Evolutionary conservation across 2,113 vertebrate species (phyloP).

Genomic region (Tachuris rubrigastra): DNA sequence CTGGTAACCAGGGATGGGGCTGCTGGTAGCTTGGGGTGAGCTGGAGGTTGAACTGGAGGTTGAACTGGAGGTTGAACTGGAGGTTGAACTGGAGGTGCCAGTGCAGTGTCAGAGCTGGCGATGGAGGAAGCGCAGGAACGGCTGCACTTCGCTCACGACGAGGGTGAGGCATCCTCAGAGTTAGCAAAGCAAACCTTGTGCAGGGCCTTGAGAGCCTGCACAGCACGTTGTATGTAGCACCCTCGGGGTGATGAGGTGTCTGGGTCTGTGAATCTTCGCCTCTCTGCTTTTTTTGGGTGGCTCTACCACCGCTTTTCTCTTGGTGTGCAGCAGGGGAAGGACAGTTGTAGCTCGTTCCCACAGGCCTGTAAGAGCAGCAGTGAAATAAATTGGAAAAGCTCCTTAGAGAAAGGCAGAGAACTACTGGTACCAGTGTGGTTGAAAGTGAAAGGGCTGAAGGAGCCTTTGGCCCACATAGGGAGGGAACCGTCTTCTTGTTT

Average conservation of each 20-base stretch:
- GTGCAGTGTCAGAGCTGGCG: background rate
- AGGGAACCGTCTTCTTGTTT: constrained; percentile 8
- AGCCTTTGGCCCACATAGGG: background rate
- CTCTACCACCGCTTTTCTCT: background rate
- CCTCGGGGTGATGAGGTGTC: background rate
- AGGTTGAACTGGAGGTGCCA: background rate
- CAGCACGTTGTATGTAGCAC: background rate
- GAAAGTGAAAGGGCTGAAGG: constrained; percentile 37
- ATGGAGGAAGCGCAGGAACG: fast-evolving
- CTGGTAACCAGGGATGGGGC: background rate
- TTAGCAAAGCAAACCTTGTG: background rate
- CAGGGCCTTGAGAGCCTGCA: background rate
- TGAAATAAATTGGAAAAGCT: background rate
- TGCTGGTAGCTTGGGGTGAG: background rate
- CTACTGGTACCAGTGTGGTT: background rate
- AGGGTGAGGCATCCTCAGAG: constrained; percentile 1
- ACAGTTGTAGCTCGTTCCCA: background rate
- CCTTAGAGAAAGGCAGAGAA: background rate
- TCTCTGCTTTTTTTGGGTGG: background rate
- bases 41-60: background rate
- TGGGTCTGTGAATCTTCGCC: background rate
- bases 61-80: background rate
- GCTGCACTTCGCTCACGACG: background rate
- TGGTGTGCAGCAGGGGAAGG: background rate
- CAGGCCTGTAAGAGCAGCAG: background rate